Conservation (phyloP, 2,113 vertebrate species). For the Oophaga pumilio region DNA sequence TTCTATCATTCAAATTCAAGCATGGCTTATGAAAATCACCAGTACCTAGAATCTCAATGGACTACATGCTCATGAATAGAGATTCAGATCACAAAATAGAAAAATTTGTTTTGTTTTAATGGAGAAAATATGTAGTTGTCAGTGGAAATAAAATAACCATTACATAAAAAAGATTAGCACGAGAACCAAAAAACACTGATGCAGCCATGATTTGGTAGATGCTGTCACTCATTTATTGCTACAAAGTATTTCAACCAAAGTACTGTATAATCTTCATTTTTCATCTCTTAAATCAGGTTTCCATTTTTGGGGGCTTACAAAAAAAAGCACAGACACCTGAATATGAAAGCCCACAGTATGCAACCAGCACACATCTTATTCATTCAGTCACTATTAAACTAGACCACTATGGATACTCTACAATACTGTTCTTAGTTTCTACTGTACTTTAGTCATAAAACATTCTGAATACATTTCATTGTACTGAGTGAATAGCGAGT, state of each 20-base stretch:
- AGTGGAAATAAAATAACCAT: not conserved
- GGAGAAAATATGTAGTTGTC: not conserved
- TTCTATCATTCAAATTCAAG: not conserved
- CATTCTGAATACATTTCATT: not conserved
- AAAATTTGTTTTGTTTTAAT: not conserved
- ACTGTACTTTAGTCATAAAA: not conserved
- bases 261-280: too few relatives aligned
- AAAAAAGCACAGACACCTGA: not conserved
- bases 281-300: too few relatives aligned
- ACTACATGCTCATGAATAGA: not conserved
- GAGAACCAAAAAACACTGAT: too few relatives aligned
- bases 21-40: not conserved
- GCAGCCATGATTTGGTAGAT: too few relatives aligned
- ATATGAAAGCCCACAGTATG: not conserved
- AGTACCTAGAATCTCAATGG: not conserved
- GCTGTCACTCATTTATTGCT: too few relatives aligned
- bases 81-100: not conserved
- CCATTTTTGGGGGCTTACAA: too few relatives aligned
- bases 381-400: not conserved
- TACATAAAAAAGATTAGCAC: too few relatives aligned
- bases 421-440: not conserved
- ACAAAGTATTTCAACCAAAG: too few relatives aligned
- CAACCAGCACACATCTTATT: not conserved
- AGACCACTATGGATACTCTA: not conserved
- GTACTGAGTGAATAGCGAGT: not conserved